Evolutionary conservation across 2,113 vertebrate species (phyloP).

Genomic region (Channa argus): DNA sequence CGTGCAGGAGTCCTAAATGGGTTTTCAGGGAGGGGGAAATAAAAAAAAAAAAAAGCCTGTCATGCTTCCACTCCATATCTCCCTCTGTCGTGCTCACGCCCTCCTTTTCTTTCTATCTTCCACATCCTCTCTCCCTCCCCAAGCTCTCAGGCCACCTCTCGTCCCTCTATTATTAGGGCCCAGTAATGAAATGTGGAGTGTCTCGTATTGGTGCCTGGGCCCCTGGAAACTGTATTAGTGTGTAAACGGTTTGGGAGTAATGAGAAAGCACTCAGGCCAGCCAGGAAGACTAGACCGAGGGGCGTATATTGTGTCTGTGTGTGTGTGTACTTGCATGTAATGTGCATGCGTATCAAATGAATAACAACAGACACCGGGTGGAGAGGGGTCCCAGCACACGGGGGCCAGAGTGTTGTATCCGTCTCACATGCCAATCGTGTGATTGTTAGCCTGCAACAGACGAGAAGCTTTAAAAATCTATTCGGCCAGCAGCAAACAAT

Average conservation of each 20-base stretch:
- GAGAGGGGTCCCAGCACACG: constrained; percentile 18
- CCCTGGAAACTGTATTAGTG: constrained; percentile 83
- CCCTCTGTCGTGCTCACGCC: constrained; percentile 28
- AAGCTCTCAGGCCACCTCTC: constrained; percentile 50
- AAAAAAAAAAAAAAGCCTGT: constrained; percentile 61
- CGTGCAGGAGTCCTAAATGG: constrained; percentile 75
- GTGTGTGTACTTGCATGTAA: constrained; percentile 24
- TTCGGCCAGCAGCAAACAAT: constrained; percentile 48
- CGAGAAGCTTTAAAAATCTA: constrained; percentile 39
- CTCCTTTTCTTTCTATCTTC: constrained; percentile 23
- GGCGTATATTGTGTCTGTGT: constrained; percentile 20
- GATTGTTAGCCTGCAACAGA: constrained; percentile 51
- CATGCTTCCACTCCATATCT: constrained; percentile 36
- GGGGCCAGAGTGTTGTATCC: constrained; percentile 23
- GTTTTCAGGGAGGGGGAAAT: constrained; percentile 67
- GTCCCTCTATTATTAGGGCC: constrained; percentile 74
- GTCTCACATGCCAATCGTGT: constrained; percentile 46
- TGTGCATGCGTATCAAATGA: constrained; percentile 53
- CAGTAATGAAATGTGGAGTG: constrained; percentile 86
- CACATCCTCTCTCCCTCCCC: constrained; percentile 28
- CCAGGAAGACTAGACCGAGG: constrained; percentile 57
- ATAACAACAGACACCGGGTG: constrained; percentile 58
- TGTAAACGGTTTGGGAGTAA: constrained; percentile 81
- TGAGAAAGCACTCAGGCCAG: constrained; percentile 80
- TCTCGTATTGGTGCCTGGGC: constrained; percentile 74